A percentile compares a stretch with the other conserved stretches of the same genome.
Evolutionary conservation across 1,140 invertebrate genomes (phyloP).

Genomic region (Bilobella aurantiaca): DNA sequence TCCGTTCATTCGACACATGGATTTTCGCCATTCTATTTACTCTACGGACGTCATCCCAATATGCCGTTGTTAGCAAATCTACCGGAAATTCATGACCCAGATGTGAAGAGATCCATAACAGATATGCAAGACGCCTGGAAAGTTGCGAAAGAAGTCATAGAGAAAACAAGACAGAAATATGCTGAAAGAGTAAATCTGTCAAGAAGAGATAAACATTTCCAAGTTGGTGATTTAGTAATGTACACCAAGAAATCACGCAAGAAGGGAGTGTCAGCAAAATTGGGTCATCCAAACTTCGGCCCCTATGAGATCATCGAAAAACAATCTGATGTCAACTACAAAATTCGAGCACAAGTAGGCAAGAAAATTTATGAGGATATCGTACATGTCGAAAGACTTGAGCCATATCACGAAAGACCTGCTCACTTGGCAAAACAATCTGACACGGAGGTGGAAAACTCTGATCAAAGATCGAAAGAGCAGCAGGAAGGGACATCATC

Average conservation of each 20-base stretch:
- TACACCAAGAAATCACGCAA: neutral
- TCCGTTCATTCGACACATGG: conserved; percentile 22
- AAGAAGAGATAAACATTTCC: neutral
- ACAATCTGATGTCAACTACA: neutral
- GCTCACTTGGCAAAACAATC: too few species aligned
- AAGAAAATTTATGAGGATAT: neutral
- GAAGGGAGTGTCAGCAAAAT: neutral
- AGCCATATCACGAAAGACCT: neutral
- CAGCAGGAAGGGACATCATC: too few species aligned
- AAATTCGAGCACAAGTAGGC: neutral
- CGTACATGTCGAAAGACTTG: neutral
- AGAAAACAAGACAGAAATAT: neutral
- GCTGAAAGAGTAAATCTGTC: neutral
- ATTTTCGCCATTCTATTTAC: conserved; percentile 32
- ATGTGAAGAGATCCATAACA: neutral
- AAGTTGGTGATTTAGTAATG: neutral
- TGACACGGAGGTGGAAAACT: too few species aligned
- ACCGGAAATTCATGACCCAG: neutral
- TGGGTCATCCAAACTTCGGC: neutral
- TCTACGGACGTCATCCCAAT: conserved; percentile 33
- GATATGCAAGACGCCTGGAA: neutral
- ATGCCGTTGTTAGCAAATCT: conserved; percentile 24
- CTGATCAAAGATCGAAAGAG: too few species aligned
- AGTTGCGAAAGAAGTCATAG: neutral
- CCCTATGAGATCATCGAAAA: neutral